Evolutionary conservation across 2,113 vertebrate genomes (phyloP).

Genomic region (Bucco capensis): DNA sequence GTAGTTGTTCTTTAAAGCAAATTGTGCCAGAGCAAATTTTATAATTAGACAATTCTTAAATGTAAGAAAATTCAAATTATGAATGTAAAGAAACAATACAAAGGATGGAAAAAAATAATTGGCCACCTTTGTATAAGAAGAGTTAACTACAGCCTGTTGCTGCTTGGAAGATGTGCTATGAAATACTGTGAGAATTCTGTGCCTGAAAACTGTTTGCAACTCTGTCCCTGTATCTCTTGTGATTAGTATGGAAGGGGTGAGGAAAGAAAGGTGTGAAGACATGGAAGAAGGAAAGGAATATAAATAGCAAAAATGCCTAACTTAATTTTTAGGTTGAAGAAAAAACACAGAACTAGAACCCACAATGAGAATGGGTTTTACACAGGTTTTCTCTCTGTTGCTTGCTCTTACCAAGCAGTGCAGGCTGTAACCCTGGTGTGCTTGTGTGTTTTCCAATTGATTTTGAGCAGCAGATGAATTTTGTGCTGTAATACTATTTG

Average conservation of each 20-base stretch:
- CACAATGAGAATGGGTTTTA: not conserved
- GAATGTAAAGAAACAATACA: not conserved
- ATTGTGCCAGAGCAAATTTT: not conserved
- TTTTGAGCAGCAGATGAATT: not conserved
- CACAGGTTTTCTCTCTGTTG: not conserved
- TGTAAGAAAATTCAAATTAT: not conserved
- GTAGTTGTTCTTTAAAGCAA: not conserved
- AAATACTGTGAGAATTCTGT: not conserved
- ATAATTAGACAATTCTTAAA: not conserved
- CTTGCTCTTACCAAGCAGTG: not conserved
- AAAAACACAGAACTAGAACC: not conserved
- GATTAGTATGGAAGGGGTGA: not conserved
- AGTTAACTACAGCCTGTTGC: not conserved
- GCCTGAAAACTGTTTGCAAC: not conserved
- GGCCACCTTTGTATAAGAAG: not conserved
- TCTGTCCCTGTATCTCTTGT: not conserved
- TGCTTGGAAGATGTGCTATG: not conserved
- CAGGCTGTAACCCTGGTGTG: not conserved
- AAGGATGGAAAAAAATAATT: not conserved
- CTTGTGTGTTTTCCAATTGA: not conserved
- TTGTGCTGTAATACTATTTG: not conserved
- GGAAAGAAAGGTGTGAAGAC: not conserved
- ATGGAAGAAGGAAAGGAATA: not conserved
- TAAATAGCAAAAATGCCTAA: not conserved
- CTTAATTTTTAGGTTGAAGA: not conserved